These are phyloP conservation scores for Amblyopsis rosae DNA, from an alignment of 2,113 vertebrate species.

Conservation along the genomic window DNA sequence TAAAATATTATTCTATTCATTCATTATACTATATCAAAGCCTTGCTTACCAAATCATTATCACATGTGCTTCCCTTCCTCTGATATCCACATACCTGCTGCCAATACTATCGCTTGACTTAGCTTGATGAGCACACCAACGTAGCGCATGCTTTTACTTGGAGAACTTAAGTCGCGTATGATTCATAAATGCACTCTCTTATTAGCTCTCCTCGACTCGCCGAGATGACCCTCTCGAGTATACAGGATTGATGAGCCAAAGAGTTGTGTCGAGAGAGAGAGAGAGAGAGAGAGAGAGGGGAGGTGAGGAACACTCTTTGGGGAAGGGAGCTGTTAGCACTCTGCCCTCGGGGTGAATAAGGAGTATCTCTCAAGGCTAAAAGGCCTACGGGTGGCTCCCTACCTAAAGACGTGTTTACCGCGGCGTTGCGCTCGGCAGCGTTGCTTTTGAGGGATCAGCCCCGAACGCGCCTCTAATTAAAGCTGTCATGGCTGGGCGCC, in stretches of 20 bases:
- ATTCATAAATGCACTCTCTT: conserved; percentile 75
- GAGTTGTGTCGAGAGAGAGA: conserved; percentile 47
- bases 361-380: conserved; percentile 67
- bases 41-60: neutral
- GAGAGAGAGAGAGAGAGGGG: conserved; percentile 15
- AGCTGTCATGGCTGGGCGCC: conserved; percentile 94
- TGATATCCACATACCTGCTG: conserved; percentile 32
- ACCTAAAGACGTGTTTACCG: conserved; percentile 78
- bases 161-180: conserved; percentile 67
- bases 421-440: conserved; percentile 52
- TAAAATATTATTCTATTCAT: neutral
- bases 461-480: conserved; percentile 97
- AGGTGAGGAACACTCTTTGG: neutral
- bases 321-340: conserved; percentile 68
- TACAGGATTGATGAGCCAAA: conserved; percentile 64
- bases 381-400: conserved; percentile 53
- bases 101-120: conserved; percentile 36
- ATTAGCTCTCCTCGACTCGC: conserved; percentile 66
- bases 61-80: conserved; percentile 13
- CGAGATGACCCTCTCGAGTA: conserved; percentile 74
- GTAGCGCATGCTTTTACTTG: conserved; percentile 55
- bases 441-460: conserved; percentile 94
- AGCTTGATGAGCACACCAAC: conserved; percentile 46
- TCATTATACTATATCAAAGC: conserved; percentile 4
- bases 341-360: conserved; percentile 74